Base-by-base conservation (phyloP, 2,113 vertebrate genomes). In the Beaufortia kweichowensis region DNA sequence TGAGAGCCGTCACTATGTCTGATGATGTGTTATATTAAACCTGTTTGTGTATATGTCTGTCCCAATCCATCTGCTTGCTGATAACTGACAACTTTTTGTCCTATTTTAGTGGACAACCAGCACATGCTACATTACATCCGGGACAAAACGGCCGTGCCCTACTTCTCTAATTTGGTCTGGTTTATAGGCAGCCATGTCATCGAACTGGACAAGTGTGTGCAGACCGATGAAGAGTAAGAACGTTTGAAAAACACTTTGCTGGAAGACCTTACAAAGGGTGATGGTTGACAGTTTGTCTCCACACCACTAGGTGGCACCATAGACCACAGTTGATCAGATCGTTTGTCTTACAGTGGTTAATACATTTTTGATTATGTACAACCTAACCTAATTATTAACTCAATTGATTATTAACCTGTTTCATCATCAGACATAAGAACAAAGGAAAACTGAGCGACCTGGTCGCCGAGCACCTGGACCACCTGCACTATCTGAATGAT, bases 111-210 rank as follows among this genome's bases (percentile, higher is more conserved):
- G 95, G 95, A 98, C 88, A 99, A 98, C 94, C 96, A 98, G 85
- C 95, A 96, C 80, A 99, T 99, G 97, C 90, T 98, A 82, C 97
- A 99, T 89, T 98, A 98, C 84, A 98, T 99, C 83, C 88, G 97
- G 78, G 97, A 98, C 86, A 98, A 98, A 90, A 99, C 97, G 0
- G 97, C 97, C 0, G 97, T 96, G 33, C 97, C 97, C 0, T 99
- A 99, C 87, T 99, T 99, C 91, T 99, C 97, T 88, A 99, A 99
- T 86, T 88, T 99, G 59, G 97, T 99, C 70, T 99, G 97, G 97
- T 99, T 99, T 85, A 99, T 99, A 46, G 97, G 97, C 70, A 99
- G 96, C 85, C 97, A 99, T 0, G 96, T 99, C 84, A 96, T 99
- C 21, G 97, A 99, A 65, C 91, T 99, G 86, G 97, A 99, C 88